Percentiles rank a stretch among this genome's conserved stretches.
Evolutionary conservation across 2,113 vertebrate species (phyloP).

Genomic region (Hystrix cristata): DNA sequence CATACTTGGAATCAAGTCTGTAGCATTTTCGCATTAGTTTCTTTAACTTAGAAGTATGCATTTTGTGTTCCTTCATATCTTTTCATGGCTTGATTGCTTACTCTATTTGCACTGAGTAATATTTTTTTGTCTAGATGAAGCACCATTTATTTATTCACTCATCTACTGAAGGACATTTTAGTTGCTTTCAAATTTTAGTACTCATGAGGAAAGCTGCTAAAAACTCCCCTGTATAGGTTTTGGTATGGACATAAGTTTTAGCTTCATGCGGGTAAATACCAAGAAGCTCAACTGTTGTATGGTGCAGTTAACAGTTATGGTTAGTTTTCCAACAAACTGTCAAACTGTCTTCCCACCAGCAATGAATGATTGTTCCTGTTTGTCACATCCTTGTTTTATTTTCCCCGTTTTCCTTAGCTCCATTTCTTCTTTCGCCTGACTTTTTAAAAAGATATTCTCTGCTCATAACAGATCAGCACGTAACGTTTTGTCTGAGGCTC

Average conservation of each 20-base stretch:
- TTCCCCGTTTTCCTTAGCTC: background rate
- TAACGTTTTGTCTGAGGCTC: background rate
- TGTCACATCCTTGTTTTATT: background rate
- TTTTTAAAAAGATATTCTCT: background rate
- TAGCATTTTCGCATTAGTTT: background rate
- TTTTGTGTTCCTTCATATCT: background rate
- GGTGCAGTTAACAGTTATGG: background rate
- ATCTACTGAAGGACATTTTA: background rate
- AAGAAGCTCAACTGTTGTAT: background rate
- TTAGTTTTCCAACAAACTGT: background rate
- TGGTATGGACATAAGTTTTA: background rate
- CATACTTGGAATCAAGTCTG: background rate
- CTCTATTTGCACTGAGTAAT: background rate
- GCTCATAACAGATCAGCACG: background rate
- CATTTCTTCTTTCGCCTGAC: background rate
- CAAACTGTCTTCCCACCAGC: background rate
- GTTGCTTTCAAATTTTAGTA: background rate
- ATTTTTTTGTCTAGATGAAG: background rate
- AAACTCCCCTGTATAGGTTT: background rate
- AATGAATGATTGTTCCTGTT: background rate
- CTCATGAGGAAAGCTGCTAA: background rate
- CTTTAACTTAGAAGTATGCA: background rate
- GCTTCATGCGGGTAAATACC: background rate
- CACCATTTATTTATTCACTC: background rate
- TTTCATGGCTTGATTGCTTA: background rate